Percentiles rank a stretch among this genome's conserved stretches.
Evolutionary conservation across 2,113 vertebrate species (phyloP).

Genomic region (Polypterus senegalus): DNA sequence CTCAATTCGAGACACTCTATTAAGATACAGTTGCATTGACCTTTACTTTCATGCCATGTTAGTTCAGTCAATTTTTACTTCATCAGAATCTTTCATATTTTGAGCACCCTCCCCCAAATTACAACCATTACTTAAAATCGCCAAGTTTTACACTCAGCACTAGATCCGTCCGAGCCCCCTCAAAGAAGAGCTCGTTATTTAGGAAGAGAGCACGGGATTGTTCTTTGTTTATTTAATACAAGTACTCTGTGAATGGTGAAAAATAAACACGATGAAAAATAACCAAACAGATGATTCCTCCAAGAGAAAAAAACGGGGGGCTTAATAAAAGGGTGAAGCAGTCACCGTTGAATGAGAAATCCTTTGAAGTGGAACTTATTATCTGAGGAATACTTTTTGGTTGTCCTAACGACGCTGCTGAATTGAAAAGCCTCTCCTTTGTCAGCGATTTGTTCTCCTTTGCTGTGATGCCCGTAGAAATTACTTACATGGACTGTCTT

Average conservation of each 20-base stretch:
- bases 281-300: constrained; percentile 84
- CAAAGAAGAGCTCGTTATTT: constrained; percentile 48
- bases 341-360: constrained; percentile 82
- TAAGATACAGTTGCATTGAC: constrained; percentile 66
- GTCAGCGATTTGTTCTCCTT: constrained; percentile 99
- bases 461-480: constrained; percentile 89
- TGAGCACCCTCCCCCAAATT: constrained; percentile 5
- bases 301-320: constrained; percentile 67
- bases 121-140: too few species aligned
- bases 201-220: constrained; percentile 43
- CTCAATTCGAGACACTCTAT: constrained; percentile 59
- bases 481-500: constrained; percentile 91
- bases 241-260: constrained; percentile 81
- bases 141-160: too few species aligned
- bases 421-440: constrained; percentile 93
- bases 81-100: constrained; percentile 41
- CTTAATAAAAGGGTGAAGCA: constrained; percentile 91
- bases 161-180: too few species aligned
- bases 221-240: constrained; percentile 91
- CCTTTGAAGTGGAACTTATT: constrained; percentile 99
- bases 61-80: constrained; percentile 53
- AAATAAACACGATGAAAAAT: constrained; percentile 97
- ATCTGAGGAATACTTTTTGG: constrained; percentile 90
- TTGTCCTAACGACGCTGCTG: constrained; percentile 97
- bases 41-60: constrained; percentile 61